A percentile compares a stretch with the other conserved stretches of the same genome.
Conservation (phyloP, 1,140 invertebrate genomes). For the Triops cancriformis region DNA sequence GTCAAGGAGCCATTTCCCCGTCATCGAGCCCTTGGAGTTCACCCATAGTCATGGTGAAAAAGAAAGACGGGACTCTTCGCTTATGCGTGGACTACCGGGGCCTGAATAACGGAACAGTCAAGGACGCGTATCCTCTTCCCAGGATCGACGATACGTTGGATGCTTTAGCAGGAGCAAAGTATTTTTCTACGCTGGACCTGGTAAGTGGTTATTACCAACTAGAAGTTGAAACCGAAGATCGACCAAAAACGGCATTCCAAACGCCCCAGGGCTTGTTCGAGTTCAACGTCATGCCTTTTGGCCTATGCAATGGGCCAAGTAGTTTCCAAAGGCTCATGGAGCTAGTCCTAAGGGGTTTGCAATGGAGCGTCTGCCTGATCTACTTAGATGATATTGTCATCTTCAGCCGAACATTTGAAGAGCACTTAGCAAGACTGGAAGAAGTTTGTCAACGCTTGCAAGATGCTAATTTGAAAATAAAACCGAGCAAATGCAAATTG, state of each 20-base stretch:
- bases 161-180: conserved; percentile 38
- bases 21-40: too few relatives aligned
- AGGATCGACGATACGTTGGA: too few relatives aligned
- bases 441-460: conserved; percentile 20
- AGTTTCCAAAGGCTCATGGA: conserved; percentile 32
- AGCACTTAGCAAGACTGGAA: conserved; percentile 19
- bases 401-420: too few relatives aligned
- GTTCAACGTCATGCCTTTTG: too few relatives aligned
- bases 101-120: too few relatives aligned
- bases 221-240: conserved; percentile 36
- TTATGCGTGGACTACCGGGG: too few relatives aligned
- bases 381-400: conserved; percentile 33
- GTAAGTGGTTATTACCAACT: conserved; percentile 45
- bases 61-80: conserved; percentile 38
- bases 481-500: too few relatives aligned
- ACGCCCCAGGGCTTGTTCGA: too few relatives aligned
- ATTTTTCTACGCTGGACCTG: conserved; percentile 43
- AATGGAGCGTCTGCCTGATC: conserved; percentile 30
- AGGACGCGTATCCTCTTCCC: too few relatives aligned
- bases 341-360: conserved; percentile 26
- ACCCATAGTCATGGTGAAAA: conserved; percentile 35
- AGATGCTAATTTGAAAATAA: conserved; percentile 1
- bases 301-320: conserved; percentile 35
- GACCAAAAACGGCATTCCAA: conserved; percentile 46
- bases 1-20: too few relatives aligned